Evolutionary conservation across 2,113 vertebrate genomes (phyloP), one percentile per base, ranked within the genome.

Genomic region (Chlorodrepanis virens): DNA sequence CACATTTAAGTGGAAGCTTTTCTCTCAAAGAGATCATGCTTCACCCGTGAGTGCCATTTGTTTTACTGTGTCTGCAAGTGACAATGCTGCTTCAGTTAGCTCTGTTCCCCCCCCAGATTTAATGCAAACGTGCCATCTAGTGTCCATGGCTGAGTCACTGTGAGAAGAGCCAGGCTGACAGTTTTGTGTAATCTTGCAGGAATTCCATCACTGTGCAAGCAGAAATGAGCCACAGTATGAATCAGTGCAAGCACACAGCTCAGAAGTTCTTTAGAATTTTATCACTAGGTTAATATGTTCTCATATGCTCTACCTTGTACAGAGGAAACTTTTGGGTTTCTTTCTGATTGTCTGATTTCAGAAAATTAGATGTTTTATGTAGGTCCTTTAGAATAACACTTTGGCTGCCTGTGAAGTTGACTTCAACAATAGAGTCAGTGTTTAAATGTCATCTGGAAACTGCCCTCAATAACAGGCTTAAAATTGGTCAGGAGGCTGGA

Each of bases 41-140:
- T 83, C 47, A 13, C 20, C 56, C 24, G 14, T 28, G 67, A 60
- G 56, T 14, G 12, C 39, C 50, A 1, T 54, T 74, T 93, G 61
- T 45, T 85, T 79, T 67, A 13, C 29, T 24, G 14, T 2, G 1
- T 29, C 68, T 83, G 8, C 9, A n/a, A 40, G 25, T 44, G 81
- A 15, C 49, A 37, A 0, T 53, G 14, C 19, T 53, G 5, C 13
- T 72, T 53, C 15, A 17, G 20, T 54, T 56, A 3, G 14, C 11
- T 15, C n/a, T 3, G 1, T 21, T 23, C 14, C 28, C 23, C 7
- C 5, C 3, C 33, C 77, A 53, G 83, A 35, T 50, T n/a, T 20
- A 79, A 42, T 93, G 47, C 92, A 81, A 52, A 54, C 25, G 5
- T 59, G 95, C 97, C 98, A 96, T 52, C 98, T 98, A 93, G 97